These are phyloP conservation scores for Elgaria multicarinata DNA, from an alignment of 2,113 vertebrate genomes.

Conservation along the genomic window DNA sequence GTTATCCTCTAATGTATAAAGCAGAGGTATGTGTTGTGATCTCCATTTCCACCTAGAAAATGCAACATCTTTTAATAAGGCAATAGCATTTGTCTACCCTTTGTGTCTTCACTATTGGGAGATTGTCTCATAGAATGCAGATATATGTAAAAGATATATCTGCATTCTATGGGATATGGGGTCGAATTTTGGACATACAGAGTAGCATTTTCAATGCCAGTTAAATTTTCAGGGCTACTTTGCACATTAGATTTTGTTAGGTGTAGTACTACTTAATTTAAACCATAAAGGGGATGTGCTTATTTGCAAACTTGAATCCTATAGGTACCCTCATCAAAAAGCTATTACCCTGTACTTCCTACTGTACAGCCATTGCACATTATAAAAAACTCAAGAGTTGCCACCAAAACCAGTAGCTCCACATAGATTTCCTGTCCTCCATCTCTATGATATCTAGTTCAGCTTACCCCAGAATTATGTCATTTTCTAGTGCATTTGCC, in stretches of 20 bases:
- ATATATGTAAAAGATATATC: not conserved
- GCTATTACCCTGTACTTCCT: not conserved
- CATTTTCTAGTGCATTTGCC: not conserved
- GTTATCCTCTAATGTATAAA: not conserved
- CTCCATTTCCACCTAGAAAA: not conserved
- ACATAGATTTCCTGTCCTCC: not conserved
- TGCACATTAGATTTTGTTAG: not conserved
- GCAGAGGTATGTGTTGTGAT: not conserved
- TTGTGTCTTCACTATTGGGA: not conserved
- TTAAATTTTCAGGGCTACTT: not conserved
- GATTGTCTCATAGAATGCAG: not conserved
- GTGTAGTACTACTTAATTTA: not conserved
- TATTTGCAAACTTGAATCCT: not conserved
- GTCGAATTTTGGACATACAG: not conserved
- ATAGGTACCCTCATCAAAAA: not conserved
- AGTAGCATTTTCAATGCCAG: not conserved
- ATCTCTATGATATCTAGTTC: no score
- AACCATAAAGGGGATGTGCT: no score
- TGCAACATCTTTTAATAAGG: not conserved
- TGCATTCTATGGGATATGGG: not conserved
- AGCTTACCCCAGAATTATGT: not conserved
- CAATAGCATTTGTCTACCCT: not conserved
- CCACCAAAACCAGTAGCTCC: not conserved
- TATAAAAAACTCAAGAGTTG: not conserved
- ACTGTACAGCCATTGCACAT: not conserved